A percentile compares a stretch with the other conserved stretches of the same genome.
Conservation (phyloP, 2,888 invertebrate species). For the Drosophila eohydei region DNA sequence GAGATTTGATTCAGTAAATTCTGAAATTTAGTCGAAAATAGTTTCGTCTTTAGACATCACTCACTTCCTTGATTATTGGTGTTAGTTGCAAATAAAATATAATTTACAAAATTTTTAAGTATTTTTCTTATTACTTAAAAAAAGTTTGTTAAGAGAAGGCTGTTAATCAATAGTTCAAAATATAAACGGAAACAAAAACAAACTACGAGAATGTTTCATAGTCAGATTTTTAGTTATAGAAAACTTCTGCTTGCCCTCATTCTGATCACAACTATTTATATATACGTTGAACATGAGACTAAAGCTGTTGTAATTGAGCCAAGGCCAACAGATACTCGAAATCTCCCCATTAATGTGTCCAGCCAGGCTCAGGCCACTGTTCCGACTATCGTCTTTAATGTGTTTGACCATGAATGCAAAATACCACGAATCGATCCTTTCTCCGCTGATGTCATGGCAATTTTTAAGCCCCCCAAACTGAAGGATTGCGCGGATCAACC, state of each 20-base stretch:
- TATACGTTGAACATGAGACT: background rate
- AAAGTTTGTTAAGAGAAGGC: background rate
- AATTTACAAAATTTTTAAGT: too few relatives aligned
- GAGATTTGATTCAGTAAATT: too few relatives aligned
- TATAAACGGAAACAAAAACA: background rate
- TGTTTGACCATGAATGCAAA: slow-evolving; percentile 86
- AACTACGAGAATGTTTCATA: slow-evolving; percentile 10
- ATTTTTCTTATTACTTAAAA: too few relatives aligned
- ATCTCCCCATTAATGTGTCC: background rate
- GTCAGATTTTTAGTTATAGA: background rate
- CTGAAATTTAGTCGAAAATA: too few relatives aligned
- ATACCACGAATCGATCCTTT: slow-evolving; percentile 87
- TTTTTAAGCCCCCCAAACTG: slow-evolving; percentile 4
- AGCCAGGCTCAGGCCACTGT: background rate
- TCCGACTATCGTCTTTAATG: background rate
- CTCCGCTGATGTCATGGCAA: slow-evolving; percentile 84
- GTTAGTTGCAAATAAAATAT: too few relatives aligned
- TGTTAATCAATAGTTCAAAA: background rate
- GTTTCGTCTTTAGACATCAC: too few relatives aligned
- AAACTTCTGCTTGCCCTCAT: background rate
- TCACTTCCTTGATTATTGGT: too few relatives aligned
- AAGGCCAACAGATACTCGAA: background rate
- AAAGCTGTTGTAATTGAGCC: background rate
- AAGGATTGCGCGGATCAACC: slow-evolving; percentile 25
- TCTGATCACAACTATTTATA: slow-evolving; percentile 1